Conservation (phyloP, 2,888 invertebrate genomes). For the Nemoura dubitans region DNA sequence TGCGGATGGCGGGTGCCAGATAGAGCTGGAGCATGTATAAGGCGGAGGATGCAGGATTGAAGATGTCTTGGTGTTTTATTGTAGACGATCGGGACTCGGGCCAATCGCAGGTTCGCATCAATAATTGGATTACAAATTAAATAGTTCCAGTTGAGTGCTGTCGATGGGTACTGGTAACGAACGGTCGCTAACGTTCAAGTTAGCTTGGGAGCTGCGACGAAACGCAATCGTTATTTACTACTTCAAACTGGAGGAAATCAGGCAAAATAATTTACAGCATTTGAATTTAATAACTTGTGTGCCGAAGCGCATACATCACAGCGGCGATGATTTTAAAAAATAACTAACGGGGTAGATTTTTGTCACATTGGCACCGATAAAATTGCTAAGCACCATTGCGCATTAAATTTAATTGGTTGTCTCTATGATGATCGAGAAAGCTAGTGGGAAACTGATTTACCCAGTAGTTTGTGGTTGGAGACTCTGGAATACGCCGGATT, state of each 20-base stretch:
- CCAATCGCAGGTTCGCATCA: background rate
- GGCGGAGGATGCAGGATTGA: background rate
- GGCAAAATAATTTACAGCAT: background rate
- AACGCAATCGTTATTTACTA: background rate
- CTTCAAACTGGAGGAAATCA: background rate
- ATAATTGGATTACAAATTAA: constrained; percentile 12
- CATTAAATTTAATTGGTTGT: background rate
- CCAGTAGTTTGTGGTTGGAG: too few species aligned
- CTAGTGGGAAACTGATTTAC: too few species aligned
- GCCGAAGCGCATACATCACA: background rate
- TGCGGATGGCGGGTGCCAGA: background rate
- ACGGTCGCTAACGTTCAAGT: background rate
- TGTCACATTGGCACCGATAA: background rate
- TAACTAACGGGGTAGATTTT: background rate
- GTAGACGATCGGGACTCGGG: background rate
- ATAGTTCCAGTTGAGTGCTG: background rate
- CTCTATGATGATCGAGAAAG: background rate
- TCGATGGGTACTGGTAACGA: background rate
- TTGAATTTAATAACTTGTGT: background rate
- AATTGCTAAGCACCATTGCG: background rate
- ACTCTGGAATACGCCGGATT: too few species aligned
- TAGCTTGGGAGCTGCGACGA: background rate
- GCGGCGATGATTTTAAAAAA: background rate
- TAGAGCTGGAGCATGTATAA: background rate
- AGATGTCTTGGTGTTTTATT: background rate